Conservation (phyloP, 2,113 vertebrate species). For the Archocentrus centrarchus region DNA sequence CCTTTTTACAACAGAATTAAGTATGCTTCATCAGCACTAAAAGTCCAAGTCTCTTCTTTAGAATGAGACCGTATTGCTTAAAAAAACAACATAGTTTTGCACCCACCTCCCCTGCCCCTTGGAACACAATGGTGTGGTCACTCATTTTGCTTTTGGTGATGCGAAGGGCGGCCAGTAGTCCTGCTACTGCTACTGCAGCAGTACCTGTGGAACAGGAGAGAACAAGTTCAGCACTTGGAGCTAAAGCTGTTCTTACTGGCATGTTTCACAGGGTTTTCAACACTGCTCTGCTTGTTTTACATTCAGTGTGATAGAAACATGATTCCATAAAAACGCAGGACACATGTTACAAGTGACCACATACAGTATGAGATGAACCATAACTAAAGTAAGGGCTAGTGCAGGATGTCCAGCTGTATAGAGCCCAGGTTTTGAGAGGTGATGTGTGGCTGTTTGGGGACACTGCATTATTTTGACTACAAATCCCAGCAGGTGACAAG, state of each 20-base stretch:
- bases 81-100: background rate
- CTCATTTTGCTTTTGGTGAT: conserved; percentile 92
- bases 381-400: background rate
- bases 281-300: background rate
- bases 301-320: background rate
- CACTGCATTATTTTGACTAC: background rate
- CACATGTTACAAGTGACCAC: background rate
- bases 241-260: background rate
- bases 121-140: conserved; percentile 93
- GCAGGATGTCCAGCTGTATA: background rate
- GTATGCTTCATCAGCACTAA: background rate
- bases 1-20: background rate
- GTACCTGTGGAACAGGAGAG: conserved; percentile 83
- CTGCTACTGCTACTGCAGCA: conserved; percentile 95
- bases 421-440: background rate
- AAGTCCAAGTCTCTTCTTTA: background rate
- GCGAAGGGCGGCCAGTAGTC: conserved; percentile 91
- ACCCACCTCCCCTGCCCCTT: conserved; percentile 95
- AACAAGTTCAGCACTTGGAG: background rate
- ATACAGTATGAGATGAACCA: background rate
- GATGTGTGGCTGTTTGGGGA: background rate
- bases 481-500: background rate
- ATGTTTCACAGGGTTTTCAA: background rate
- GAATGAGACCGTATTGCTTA: background rate
- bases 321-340: background rate